Evolutionary conservation across 2,888 invertebrate species (phyloP).

Genomic region (Polietes domitor): DNA sequence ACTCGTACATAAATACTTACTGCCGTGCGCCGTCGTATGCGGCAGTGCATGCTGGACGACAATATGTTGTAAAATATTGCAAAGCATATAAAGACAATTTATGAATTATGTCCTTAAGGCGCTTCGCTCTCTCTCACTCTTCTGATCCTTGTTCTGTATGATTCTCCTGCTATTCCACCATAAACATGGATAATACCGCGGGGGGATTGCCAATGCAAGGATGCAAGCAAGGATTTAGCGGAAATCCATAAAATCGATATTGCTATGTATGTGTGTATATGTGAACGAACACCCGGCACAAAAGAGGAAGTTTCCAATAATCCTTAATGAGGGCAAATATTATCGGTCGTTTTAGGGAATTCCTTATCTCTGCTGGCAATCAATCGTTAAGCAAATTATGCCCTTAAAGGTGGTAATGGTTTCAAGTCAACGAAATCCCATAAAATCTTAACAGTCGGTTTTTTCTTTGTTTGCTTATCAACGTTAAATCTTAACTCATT

Average conservation of each 20-base stretch:
- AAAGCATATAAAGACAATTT: conserved; percentile 54
- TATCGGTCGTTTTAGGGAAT: not conserved
- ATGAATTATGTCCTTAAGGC: conserved; percentile 66
- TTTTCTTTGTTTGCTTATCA: too few species aligned
- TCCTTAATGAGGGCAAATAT: not conserved
- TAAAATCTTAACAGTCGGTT: too few species aligned
- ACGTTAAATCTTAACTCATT: too few species aligned
- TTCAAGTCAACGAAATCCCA: not conserved
- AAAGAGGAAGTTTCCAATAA: not conserved
- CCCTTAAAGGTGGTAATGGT: not conserved
- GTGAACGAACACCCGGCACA: too few species aligned
- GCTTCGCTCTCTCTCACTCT: not conserved
- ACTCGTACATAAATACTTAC: not conserved
- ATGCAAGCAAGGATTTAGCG: not conserved
- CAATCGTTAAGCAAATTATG: not conserved
- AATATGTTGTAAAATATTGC: conserved; percentile 54
- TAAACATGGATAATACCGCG: conserved; percentile 34
- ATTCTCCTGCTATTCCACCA: not conserved
- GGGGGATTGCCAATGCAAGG: not conserved
- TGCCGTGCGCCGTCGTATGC: not conserved
- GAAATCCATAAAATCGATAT: conserved; percentile 18
- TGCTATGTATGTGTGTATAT: not conserved
- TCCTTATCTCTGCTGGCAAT: not conserved
- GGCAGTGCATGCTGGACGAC: conserved; percentile 4
- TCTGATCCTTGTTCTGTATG: not conserved